These are phyloP conservation scores for Agrochola lota DNA, from an alignment of 2,888 invertebrate genomes.

Conservation along the genomic window DNA sequence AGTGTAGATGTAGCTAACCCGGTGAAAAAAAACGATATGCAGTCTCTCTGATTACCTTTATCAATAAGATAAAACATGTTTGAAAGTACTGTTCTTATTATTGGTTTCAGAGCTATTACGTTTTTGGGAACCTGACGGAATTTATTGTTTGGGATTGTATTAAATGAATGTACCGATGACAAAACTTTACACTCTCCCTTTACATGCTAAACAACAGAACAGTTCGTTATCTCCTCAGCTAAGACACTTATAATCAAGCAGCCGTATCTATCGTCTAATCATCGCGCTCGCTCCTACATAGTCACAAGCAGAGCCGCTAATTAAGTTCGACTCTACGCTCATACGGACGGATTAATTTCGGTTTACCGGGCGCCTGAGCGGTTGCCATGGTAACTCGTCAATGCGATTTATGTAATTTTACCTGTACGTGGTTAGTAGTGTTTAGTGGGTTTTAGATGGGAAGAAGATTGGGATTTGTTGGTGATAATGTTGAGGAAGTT, in stretches of 20 bases:
- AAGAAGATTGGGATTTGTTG: conserved; percentile 22
- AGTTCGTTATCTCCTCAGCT: conserved; percentile 37
- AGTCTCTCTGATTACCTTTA: no score
- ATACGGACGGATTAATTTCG: conserved; percentile 77
- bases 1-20: neutral
- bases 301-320: conserved; percentile 72
- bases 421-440: conserved; percentile 56
- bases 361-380: conserved; percentile 61
- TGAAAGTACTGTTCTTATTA: neutral
- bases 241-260: conserved; percentile 52
- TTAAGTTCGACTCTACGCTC: conserved; percentile 82
- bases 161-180: neutral
- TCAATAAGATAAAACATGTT: neutral
- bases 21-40: neutral
- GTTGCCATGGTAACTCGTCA: conserved; percentile 66
- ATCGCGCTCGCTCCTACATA: conserved; percentile 62
- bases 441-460: conserved; percentile 31
- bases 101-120: neutral
- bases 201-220: conserved; percentile 8
- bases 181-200: neutral
- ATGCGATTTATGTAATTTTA: conserved; percentile 66
- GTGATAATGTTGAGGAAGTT: neutral
- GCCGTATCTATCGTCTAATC: conserved; percentile 63
- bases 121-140: neutral
- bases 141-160: neutral